These are phyloP conservation scores for Cerceris rybyensis DNA, from an alignment of 2,888 invertebrate genomes.

Conservation along the genomic window DNA sequence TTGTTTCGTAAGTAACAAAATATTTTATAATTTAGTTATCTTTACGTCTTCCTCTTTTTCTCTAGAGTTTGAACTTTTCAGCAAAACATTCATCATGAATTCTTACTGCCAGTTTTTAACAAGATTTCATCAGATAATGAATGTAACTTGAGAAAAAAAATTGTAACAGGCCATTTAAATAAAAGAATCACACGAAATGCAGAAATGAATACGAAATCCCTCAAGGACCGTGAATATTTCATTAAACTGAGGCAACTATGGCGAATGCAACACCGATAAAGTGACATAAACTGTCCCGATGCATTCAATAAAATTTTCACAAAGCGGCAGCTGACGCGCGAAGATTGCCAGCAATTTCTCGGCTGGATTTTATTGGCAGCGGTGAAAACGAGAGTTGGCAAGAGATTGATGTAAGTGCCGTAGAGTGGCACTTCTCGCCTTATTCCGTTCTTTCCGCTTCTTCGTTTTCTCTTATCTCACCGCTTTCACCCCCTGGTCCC, in stretches of 20 bases:
- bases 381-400: constrained; percentile 38
- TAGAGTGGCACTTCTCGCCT: constrained; percentile 2
- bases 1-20: no score
- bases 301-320: constrained; percentile 32
- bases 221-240: not conserved
- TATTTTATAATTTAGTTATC: no score
- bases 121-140: no score
- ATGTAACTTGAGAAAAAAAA: no score
- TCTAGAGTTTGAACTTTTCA: no score
- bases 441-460: not conserved
- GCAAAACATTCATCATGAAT: no score
- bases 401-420: constrained; percentile 47
- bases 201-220: not conserved
- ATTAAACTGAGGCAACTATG: not conserved
- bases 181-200: not conserved
- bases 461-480: not conserved
- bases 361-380: constrained; percentile 49
- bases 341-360: constrained; percentile 47
- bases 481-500: not conserved
- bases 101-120: no score
- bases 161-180: not conserved
- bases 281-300: constrained; percentile 7
- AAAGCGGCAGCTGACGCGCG: constrained; percentile 38
- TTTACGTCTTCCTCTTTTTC: no score
- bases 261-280: not conserved